Base-by-base conservation (phyloP, 2,888 invertebrate species). In the Trichogramma dendrolimi region DNA sequence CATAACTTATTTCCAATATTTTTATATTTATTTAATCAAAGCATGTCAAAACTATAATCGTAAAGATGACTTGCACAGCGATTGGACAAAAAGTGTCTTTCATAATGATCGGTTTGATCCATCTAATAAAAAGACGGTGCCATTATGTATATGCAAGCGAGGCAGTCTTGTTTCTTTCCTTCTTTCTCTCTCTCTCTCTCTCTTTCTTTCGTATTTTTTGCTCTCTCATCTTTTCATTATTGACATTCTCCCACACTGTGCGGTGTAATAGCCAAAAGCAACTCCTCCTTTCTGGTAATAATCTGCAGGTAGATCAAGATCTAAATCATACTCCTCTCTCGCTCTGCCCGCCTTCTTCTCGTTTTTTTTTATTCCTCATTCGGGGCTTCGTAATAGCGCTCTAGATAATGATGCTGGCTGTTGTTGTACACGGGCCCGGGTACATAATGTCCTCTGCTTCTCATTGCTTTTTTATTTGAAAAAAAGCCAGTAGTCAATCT, bases 91-190 rank as follows among this genome's bases (percentile, higher is more conserved):
- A 71, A 70, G 69, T 72, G 71, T 71, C 69, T 67, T 67, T 62
- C 62, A 63, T 72, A 72, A 75, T 72, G 71, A 73, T 70, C 65
- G 71, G 73, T 72, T 69, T 71, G 70, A 71, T 70, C 65, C 56
- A 65, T 61, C 69, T 71, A 71, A 72, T 72, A 72, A 73, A 70
- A 71, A 71, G 67, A 67, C 67, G 67, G 67, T 67, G 63, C 64
- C 68, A 70, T 71, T 69, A 69, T 67, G 63, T 49, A 51, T 60
- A 41, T 52, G 51, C 27, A 27, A 27, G 27, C 27, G 27, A 27
- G 27, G 27, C 27, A 27, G 27, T 27, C 27, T 27, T 27, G 53
- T 41, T 52, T 38, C 55, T 53, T 53, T 47, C 60, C 51, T 38
- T 27, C 46, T 53, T 43, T 4, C 58, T 58, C 49, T 44, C 14